Conservation (phyloP, 2,797 vertebrate genomes). For the Melopsittacus undulatus region DNA sequence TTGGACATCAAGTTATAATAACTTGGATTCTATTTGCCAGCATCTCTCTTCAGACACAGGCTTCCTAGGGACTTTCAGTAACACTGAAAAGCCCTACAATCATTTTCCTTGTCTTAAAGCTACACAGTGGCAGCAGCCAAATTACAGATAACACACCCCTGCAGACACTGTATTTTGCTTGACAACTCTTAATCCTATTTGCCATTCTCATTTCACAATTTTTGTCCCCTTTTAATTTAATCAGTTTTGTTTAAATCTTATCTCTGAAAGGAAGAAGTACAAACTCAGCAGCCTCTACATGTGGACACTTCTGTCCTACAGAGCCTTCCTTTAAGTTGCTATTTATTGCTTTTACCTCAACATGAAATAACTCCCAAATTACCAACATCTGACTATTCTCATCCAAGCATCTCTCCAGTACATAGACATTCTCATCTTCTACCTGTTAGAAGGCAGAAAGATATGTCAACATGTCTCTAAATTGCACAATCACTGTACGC, state of each 20-base stretch:
- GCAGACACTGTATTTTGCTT: not conserved
- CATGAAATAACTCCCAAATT: not conserved
- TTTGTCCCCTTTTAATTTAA: not conserved
- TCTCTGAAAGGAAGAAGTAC: not conserved
- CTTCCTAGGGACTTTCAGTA: not conserved
- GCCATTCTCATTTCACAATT: not conserved
- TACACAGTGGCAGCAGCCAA: not conserved
- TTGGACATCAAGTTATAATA: not conserved
- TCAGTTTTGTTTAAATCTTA: not conserved
- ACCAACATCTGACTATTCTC: not conserved
- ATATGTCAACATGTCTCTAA: not conserved
- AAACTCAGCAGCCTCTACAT: not conserved
- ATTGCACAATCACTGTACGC: not conserved
- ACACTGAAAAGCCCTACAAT: not conserved
- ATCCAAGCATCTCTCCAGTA: not conserved
- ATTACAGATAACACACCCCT: not conserved
- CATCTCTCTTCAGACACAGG: not conserved
- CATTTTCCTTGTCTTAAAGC: not conserved
- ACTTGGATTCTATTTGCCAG: not conserved
- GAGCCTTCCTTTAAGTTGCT: not conserved
- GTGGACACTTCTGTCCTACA: not conserved
- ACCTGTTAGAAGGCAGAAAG: not conserved
- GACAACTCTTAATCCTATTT: not conserved
- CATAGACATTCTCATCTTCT: not conserved
- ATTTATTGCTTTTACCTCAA: not conserved